Conservation (phyloP, 2,113 vertebrate species). For the Zingel zingel region DNA sequence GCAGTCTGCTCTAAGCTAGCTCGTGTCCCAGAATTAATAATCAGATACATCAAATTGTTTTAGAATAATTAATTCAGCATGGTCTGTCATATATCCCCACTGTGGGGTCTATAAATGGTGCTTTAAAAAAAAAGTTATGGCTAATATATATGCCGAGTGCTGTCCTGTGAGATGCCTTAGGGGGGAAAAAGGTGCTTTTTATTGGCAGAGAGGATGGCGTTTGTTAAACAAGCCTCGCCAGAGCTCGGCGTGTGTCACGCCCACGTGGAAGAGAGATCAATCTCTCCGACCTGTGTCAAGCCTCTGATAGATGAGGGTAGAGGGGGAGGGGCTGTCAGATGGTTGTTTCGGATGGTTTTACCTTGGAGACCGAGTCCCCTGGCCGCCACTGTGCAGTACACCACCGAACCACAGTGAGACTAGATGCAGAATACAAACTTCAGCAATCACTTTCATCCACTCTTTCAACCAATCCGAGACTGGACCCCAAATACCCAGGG, state of each 20-base stretch:
- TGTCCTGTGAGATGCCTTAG: conserved; percentile 56
- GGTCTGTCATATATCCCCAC: conserved; percentile 71
- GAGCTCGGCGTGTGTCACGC: conserved; percentile 62
- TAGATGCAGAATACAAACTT: conserved; percentile 20
- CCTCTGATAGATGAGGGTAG: conserved; percentile 64
- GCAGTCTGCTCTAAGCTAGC: conserved; percentile 73
- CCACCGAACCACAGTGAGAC: neutral
- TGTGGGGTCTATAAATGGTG: conserved; percentile 81
- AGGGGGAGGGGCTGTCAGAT: conserved; percentile 48
- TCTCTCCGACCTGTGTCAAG: conserved; percentile 65
- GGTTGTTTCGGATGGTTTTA: conserved; percentile 55
- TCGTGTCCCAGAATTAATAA: conserved; percentile 83
- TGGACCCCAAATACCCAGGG: neutral
- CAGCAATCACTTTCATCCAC: conserved; percentile 7
- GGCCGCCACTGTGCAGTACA: conserved; percentile 19
- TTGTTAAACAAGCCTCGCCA: conserved; percentile 78
- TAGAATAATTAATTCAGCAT: conserved; percentile 82
- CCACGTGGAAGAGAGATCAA: conserved; percentile 70
- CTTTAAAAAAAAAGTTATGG: conserved; percentile 75
- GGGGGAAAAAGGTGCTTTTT: conserved; percentile 64
- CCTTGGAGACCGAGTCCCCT: conserved; percentile 34
- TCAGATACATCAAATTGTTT: conserved; percentile 85
- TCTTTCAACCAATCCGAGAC: conserved; percentile 2
- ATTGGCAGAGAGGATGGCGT: conserved; percentile 73
- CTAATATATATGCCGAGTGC: conserved; percentile 67